Evolutionary conservation across 2,888 invertebrate species (phyloP).

Genomic region (Coelopa pilipes): DNA sequence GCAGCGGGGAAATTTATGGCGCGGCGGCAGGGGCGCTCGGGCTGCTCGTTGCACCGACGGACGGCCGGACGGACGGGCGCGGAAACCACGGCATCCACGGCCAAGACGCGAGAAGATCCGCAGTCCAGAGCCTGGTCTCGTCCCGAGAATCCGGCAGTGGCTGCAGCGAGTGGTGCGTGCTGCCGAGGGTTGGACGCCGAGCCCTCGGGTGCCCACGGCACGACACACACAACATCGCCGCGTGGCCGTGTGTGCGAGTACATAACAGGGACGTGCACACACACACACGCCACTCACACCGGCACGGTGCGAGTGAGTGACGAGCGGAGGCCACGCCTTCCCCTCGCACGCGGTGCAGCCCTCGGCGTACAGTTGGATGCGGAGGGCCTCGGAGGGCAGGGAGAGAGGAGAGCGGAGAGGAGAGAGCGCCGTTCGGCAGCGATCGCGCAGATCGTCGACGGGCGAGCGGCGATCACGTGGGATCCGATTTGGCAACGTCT

Average conservation of each 20-base stretch:
- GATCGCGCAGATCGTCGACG: too few species aligned
- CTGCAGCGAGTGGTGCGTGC: conserved; percentile 1
- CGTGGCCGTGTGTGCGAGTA: not conserved
- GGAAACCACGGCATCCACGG: too few species aligned
- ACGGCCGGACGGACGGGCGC: too few species aligned
- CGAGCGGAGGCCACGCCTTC: conserved; percentile 25
- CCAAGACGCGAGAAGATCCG: not conserved
- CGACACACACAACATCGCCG: conserved; percentile 17
- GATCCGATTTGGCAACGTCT: not conserved
- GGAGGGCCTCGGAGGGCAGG: too few species aligned
- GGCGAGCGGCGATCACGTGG: not conserved
- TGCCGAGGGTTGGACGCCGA: not conserved
- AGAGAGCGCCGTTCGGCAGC: too few species aligned
- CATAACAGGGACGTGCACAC: too few species aligned
- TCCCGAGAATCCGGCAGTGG: not conserved
- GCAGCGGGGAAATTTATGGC: conserved; percentile 17
- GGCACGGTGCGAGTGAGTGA: not conserved
- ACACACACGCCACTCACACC: too few species aligned
- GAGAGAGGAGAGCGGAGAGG: too few species aligned
- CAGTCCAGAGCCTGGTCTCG: not conserved
- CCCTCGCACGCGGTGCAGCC: not conserved
- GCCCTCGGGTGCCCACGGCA: conserved; percentile 6
- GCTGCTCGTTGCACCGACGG: not conserved
- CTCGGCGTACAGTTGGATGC: conserved; percentile 16
- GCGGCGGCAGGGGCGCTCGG: not conserved